Percentiles rank a stretch among this genome's conserved stretches.
Evolutionary conservation across 2,888 invertebrate genomes (phyloP).

Genomic region (Eupsilia transversa): DNA sequence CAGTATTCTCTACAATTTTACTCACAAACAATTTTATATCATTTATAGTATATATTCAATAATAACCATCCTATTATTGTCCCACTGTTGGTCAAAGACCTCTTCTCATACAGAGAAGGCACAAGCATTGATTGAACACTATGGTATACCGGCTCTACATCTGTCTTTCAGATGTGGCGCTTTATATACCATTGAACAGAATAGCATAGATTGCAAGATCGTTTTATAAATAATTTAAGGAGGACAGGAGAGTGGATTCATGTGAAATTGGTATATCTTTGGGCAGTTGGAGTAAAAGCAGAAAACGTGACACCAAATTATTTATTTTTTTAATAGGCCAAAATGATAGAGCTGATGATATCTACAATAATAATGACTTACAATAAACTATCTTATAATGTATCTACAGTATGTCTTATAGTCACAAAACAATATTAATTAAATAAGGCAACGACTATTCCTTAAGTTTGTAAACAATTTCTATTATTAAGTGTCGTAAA

Average conservation of each 20-base stretch:
- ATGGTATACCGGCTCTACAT: not conserved
- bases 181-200: too few relatives aligned
- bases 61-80: not conserved
- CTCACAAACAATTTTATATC: too few relatives aligned
- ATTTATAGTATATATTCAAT: not conserved
- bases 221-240: not conserved
- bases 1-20: slow-evolving; percentile 65
- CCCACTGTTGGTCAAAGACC: not conserved
- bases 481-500: slow-evolving; percentile 77
- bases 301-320: slow-evolving; percentile 88
- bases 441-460: slow-evolving; percentile 91
- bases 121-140: not conserved
- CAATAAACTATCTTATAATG: slow-evolving; percentile 83
- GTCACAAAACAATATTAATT: slow-evolving; percentile 90
- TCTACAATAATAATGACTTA: slow-evolving; percentile 90
- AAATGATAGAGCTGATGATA: slow-evolving; percentile 89
- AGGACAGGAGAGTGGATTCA: not conserved
- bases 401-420: slow-evolving; percentile 89
- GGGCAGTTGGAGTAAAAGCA: slow-evolving; percentile 56
- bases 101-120: too few relatives aligned
- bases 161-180: not conserved
- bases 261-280: not conserved
- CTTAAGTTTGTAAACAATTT: slow-evolving; percentile 85
- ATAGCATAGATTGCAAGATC: not conserved
- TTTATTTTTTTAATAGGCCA: slow-evolving; percentile 90